Conservation (phyloP, 2,797 vertebrate species). For the Enteromius viviparus region DNA sequence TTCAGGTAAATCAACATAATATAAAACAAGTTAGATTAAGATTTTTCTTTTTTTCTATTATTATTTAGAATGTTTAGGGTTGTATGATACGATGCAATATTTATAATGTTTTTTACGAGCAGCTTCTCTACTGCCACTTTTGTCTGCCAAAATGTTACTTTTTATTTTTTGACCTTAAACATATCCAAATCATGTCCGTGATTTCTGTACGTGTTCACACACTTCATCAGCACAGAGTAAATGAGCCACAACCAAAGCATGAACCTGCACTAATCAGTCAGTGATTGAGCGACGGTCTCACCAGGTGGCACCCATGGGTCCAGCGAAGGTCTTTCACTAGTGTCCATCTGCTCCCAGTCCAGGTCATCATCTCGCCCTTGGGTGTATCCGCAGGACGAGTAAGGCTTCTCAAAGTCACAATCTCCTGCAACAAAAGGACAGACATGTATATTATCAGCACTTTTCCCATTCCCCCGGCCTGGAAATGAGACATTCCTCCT, state of each 20-base stretch:
- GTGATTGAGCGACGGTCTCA: conserved; percentile 61
- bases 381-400: conserved; percentile 91
- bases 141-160: not conserved
- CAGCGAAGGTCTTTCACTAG: conserved; percentile 80
- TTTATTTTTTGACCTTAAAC: not conserved
- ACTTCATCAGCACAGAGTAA: not conserved
- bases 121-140: not conserved
- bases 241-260: not conserved
- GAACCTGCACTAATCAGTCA: not conserved
- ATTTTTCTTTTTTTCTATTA: not conserved
- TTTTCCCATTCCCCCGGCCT: conserved; percentile 55
- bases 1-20: too few species aligned
- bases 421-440: conserved; percentile 82
- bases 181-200: not conserved
- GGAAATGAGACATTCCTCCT: conserved; percentile 74
- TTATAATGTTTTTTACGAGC: not conserved
- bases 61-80: not conserved
- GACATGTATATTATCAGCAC: conserved; percentile 66
- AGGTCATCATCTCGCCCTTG: conserved; percentile 93
- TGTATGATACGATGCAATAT: not conserved
- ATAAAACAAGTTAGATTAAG: too few species aligned
- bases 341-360: conserved; percentile 93
- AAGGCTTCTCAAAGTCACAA: conserved; percentile 92
- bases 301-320: conserved; percentile 94
- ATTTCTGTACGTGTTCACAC: not conserved